These are phyloP conservation scores for Acanthosepion esculentum DNA, from an alignment of 2,888 invertebrate species.

Conservation along the genomic window DNA sequence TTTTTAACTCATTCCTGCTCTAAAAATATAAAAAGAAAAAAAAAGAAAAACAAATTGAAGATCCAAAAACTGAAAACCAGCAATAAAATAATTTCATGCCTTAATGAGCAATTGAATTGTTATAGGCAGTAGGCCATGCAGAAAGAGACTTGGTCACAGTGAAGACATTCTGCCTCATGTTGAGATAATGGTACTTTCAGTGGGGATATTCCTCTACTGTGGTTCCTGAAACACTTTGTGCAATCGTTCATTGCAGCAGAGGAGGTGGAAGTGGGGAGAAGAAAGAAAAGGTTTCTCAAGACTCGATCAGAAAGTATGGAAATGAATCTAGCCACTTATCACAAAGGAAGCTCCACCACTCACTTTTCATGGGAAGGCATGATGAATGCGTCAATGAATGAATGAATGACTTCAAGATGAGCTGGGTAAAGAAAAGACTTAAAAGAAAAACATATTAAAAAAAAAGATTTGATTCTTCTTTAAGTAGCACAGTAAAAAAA, in stretches of 20 bases:
- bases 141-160: background rate
- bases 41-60: background rate
- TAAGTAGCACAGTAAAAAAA: background rate
- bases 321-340: constrained; percentile 25
- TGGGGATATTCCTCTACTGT: background rate
- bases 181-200: background rate
- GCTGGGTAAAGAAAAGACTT: background rate
- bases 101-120: constrained; percentile 8
- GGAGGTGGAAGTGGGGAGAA: background rate
- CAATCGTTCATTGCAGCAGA: background rate
- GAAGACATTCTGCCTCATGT: background rate
- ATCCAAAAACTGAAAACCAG: background rate
- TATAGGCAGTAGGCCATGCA: constrained; percentile 7
- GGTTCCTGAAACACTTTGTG: constrained; percentile 16
- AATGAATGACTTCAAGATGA: constrained; percentile 9
- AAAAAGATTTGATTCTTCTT: background rate
- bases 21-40: background rate
- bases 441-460: background rate
- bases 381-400: background rate
- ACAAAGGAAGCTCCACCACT: background rate
- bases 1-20: background rate
- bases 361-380: background rate
- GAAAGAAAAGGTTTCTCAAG: background rate
- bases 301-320: constrained; percentile 21
- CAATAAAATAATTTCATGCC: background rate